Evolutionary conservation across 2,888 invertebrate genomes (phyloP).

Genomic region (Mystacides longicornis): DNA sequence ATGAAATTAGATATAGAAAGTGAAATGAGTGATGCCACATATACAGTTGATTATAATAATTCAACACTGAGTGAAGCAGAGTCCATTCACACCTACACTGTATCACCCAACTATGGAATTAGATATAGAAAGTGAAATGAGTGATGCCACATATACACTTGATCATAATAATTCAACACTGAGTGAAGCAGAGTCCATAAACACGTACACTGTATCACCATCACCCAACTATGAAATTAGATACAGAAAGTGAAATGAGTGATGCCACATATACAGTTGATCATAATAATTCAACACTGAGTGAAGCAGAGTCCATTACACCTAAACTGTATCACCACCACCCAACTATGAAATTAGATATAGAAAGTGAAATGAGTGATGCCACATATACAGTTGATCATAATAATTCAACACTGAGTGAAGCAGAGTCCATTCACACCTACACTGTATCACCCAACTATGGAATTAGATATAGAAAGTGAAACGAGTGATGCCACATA

Average conservation of each 20-base stretch:
- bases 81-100: slow-evolving; percentile 22
- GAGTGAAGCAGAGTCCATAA: slow-evolving; percentile 22
- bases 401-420: slow-evolving; percentile 20
- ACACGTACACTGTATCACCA: slow-evolving; percentile 10
- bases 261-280: too few species aligned
- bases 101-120: not conserved
- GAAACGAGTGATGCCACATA: too few species aligned
- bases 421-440: slow-evolving; percentile 23
- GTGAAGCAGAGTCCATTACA: slow-evolving; percentile 23
- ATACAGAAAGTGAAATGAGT: too few species aligned
- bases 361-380: not conserved
- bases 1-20: slow-evolving; percentile 4
- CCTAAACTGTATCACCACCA: slow-evolving; percentile 19
- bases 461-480: not conserved
- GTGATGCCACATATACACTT: too few species aligned
- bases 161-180: slow-evolving; percentile 19
- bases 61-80: slow-evolving; percentile 23
- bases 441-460: slow-evolving; percentile 14
- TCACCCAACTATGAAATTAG: not conserved
- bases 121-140: too few species aligned
- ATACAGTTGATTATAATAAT: slow-evolving; percentile 9
- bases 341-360: slow-evolving; percentile 13
- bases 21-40: not conserved
- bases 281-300: slow-evolving; percentile 20
- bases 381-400: slow-evolving; percentile 5